phyloP scores from a whole-genome alignment of 2,797 vertebrate genomes.

The Telmatherina bonti region DNA sequence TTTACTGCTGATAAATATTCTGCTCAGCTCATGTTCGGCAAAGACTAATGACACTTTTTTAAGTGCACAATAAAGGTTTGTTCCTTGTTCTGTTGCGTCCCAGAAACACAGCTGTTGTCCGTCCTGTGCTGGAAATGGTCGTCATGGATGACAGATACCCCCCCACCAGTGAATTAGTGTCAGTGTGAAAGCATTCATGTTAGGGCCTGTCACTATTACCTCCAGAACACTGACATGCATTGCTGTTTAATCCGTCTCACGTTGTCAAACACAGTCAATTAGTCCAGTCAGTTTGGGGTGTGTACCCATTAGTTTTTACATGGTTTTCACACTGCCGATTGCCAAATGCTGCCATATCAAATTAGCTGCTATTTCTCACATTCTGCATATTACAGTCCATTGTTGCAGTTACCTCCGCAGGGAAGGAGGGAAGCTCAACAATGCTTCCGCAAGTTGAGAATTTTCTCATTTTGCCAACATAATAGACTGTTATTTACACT shows the following conservation, averaged over 20 bases:
- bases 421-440: neutral
- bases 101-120: conserved; percentile 20
- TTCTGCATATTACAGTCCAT: conserved; percentile 17
- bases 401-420: conserved; percentile 15
- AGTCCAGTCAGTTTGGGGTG: conserved; percentile 55
- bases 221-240: conserved; percentile 47
- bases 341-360: conserved; percentile 54
- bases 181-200: conserved; percentile 54
- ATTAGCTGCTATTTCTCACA: conserved; percentile 49
- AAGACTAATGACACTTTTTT: conserved; percentile 9
- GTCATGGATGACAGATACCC: conserved; percentile 35
- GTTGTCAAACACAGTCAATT: conserved; percentile 47
- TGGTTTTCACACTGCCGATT: conserved; percentile 48
- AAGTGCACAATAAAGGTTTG: neutral
- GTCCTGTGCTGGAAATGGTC: conserved; percentile 31
- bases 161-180: conserved; percentile 38
- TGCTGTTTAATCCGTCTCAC: conserved; percentile 46
- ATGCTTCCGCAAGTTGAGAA: neutral
- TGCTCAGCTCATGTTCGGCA: neutral
- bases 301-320: conserved; percentile 61
- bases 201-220: conserved; percentile 39
- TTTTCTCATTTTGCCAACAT: neutral
- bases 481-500: neutral
- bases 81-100: conserved; percentile 10
- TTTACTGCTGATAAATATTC: conserved; percentile 5